Evolutionary conservation across 64 coral and sea anemone species (phyloP).

Genomic region (Acropora yongei): DNA sequence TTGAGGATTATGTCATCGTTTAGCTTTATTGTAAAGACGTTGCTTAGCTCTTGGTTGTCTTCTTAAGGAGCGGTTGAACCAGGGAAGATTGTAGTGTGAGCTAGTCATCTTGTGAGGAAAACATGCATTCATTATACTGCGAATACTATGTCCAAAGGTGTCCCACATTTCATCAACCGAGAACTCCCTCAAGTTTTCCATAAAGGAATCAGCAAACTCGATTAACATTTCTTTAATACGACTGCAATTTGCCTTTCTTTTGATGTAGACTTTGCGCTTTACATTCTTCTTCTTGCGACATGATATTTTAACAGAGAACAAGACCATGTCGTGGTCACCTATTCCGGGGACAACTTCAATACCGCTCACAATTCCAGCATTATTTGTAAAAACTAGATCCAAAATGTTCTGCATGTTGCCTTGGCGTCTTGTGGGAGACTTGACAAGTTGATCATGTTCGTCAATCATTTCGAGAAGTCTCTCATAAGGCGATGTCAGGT

Average conservation of each 20-base stretch:
- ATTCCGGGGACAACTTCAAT: conserved; percentile 7
- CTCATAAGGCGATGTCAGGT: too few relatives aligned
- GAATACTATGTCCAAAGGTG: too few relatives aligned
- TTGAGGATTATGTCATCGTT: conserved; percentile 32
- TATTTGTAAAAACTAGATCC: conserved; percentile 1
- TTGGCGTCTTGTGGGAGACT: too few relatives aligned
- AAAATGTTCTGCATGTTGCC: not conserved
- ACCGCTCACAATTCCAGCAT: not conserved
- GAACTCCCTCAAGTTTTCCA: not conserved
- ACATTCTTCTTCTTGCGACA: not conserved
- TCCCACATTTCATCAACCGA: too few relatives aligned
- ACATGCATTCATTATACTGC: too few relatives aligned
- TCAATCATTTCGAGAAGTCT: too few relatives aligned
- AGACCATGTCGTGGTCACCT: conserved; percentile 34
- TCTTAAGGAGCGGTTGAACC: too few relatives aligned
- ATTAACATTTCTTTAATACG: conserved; percentile 16
- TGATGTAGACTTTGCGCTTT: not conserved
- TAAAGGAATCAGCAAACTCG: not conserved
- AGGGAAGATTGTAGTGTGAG: too few relatives aligned
- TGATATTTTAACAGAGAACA: conserved; percentile 2
- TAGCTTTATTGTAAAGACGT: conserved; percentile 50
- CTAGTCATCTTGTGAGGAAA: too few relatives aligned
- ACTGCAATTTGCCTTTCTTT: not conserved
- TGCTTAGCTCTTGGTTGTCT: too few relatives aligned
- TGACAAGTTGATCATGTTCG: too few relatives aligned